Conservation (phyloP, 1,140 invertebrate genomes). For the Drosophila miranda region DNA sequence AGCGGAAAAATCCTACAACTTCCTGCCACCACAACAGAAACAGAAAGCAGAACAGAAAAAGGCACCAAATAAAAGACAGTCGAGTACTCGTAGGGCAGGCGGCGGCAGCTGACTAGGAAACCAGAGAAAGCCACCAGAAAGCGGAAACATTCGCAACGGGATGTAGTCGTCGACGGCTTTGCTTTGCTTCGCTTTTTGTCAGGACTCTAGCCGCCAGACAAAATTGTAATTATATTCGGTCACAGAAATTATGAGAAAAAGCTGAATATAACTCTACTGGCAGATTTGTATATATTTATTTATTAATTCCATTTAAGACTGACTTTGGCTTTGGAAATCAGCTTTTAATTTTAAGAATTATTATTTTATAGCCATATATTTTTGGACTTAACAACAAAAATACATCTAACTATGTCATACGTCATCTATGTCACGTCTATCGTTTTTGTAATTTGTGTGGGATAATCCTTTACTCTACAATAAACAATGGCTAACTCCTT, state of each 20-base stretch:
- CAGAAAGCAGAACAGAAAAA: constrained; percentile 3
- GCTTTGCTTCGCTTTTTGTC: constrained; percentile 17
- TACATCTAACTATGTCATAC: too few relatives aligned
- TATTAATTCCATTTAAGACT: neutral
- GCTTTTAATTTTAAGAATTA: too few relatives aligned
- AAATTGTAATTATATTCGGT: constrained; percentile 69
- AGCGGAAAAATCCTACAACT: constrained; percentile 81
- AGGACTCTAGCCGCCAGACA: constrained; percentile 32
- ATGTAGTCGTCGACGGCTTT: constrained; percentile 40
- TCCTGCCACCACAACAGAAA: constrained; percentile 66
- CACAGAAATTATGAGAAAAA: constrained; percentile 29
- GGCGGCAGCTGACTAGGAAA: constrained; percentile 12
- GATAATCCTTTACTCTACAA: neutral
- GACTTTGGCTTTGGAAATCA: neutral
- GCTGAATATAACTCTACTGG: neutral
- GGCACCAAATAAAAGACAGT: constrained; percentile 7
- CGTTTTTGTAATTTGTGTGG: neutral
- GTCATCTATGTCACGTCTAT: too few relatives aligned
- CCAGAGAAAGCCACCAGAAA: constrained; percentile 27
- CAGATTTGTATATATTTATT: neutral
- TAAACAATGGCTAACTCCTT: neutral
- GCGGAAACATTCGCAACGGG: constrained; percentile 69
- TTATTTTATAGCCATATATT: neutral
- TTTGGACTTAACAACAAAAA: too few relatives aligned
- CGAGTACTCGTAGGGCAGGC: too few relatives aligned